Evolutionary conservation across 2,888 invertebrate genomes (phyloP).

Genomic region (Endomychus coccineus): DNA sequence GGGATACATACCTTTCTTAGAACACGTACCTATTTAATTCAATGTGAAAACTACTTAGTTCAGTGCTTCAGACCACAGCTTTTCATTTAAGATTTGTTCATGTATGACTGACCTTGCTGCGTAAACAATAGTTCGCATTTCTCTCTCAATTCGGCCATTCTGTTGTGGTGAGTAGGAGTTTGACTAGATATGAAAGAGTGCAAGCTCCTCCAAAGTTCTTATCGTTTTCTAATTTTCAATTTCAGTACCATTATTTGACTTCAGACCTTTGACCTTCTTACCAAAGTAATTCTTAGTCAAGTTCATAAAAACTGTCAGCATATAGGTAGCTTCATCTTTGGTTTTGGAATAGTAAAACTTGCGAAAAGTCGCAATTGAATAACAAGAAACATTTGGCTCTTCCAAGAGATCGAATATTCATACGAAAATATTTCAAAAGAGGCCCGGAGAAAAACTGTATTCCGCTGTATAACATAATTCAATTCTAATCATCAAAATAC

Average conservation of each 20-base stretch:
- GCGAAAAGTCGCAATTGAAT: conserved; percentile 26
- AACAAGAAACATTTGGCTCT: conserved; percentile 29
- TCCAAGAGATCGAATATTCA: conserved; percentile 25
- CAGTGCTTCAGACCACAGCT: conserved; percentile 25
- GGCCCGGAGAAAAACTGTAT: too few relatives aligned
- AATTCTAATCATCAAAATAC: conserved; percentile 26
- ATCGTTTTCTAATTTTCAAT: conserved; percentile 26
- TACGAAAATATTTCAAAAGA: too few relatives aligned
- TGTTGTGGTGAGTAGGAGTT: conserved; percentile 30
- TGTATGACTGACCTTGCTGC: conserved; percentile 26
- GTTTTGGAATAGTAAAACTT: conserved; percentile 29
- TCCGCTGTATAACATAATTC: too few relatives aligned
- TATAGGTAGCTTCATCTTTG: conserved; percentile 25
- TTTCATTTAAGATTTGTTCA: conserved; percentile 19
- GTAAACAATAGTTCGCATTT: conserved; percentile 33
- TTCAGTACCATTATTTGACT: conserved; percentile 30
- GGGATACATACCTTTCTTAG: conserved; percentile 18
- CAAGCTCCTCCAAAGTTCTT: conserved; percentile 25
- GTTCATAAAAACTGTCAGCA: conserved; percentile 23
- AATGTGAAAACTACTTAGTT: conserved; percentile 25
- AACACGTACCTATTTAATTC: conserved; percentile 25
- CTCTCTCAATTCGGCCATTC: conserved; percentile 32
- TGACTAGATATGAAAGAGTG: conserved; percentile 26
- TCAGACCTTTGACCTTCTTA: conserved; percentile 24
- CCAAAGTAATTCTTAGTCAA: conserved; percentile 30